Base-by-base conservation (phyloP, 2,888 invertebrate species). In the Ctena decussata region DNA sequence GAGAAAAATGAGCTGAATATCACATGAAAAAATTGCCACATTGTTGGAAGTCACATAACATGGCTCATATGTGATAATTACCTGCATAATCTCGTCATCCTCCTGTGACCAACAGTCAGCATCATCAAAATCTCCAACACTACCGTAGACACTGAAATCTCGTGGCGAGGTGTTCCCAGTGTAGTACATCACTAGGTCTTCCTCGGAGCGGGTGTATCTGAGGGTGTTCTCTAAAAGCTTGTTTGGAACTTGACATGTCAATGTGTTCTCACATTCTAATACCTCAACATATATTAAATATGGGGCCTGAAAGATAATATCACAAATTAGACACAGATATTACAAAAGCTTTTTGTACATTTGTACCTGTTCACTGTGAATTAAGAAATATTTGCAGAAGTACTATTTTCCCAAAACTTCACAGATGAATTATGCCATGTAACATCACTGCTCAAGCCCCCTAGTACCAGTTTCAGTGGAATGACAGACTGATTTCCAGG, bases 221-320 rank as follows among this genome's bases (percentile, higher is more conserved):
- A 99, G 97, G 0, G 95, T 94, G 90, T 96, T 96, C 87, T 96
- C 96, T 65, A 96, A 92, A 53, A 96, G 97, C 96, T 99, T 99
- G n/a, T 98, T 97, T 65, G 99, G 98, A 27, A 99, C 97, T 0
- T 98, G 97, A 77, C 98, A 98, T 0, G 98, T 97, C 93, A 97
- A 97, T 60, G 98, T 97, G 95, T 98, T 98, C 81, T 97, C 97
- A 75, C 98, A 97, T 96, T 99, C 98, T 65, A 99, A 96, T 11
- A 99, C 99, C 96, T 99, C 99, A 81, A 99, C 98, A 96, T 99
- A 99, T 95, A 99, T 98, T 94, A 99, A 98, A 96, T 99, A 99
- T 0, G 99, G 99, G 73, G 99, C 99, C 97, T 98, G 91, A 18
- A 89, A 86, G n/a, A n/a, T n/a, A n/a, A n/a, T n/a, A n/a, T n/a